phyloP scores from a whole-genome alignment of 1,140 invertebrate genomes.

The Penaeus japonicus region DNA sequence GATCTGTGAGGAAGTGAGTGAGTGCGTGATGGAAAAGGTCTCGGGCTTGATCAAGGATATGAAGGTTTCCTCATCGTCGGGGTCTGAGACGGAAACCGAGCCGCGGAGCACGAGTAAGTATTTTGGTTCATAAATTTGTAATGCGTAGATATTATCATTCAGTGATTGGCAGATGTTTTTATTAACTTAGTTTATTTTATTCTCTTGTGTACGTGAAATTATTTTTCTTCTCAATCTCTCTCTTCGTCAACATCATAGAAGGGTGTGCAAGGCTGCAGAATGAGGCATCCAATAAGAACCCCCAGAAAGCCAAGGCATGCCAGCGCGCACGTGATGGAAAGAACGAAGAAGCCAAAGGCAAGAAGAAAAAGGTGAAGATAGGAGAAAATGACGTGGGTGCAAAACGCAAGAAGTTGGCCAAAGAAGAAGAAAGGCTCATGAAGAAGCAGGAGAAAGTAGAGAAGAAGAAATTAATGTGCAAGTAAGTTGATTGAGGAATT shows the following conservation, averaged over 20 bases:
- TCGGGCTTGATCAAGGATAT: slow-evolving; percentile 13
- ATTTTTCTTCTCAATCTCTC: no score
- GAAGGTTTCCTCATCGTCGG: not conserved
- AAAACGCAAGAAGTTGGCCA: not conserved
- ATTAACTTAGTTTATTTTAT: no score
- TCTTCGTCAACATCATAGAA: no score
- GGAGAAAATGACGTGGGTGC: not conserved
- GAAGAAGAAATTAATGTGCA: slow-evolving; percentile 22
- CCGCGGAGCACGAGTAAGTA: not conserved
- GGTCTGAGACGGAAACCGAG: not conserved
- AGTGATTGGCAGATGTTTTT: no score
- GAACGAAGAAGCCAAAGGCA: slow-evolving; percentile 20
- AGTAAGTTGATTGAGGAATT: not conserved
- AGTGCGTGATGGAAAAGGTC: not conserved
- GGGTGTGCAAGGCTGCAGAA: no score
- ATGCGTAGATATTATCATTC: no score
- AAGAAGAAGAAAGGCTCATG: slow-evolving; percentile 26
- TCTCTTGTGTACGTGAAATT: no score
- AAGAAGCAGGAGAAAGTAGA: slow-evolving; percentile 40
- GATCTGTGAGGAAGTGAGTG: slow-evolving; percentile 32
- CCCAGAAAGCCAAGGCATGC: no score
- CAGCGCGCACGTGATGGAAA: not conserved
- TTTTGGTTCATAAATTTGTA: no score
- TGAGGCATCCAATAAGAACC: no score
- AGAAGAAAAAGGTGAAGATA: not conserved